Evolutionary conservation across 2,888 invertebrate species (phyloP), one percentile per base, ranked within the genome.

Genomic region (Hipparchia semele): DNA sequence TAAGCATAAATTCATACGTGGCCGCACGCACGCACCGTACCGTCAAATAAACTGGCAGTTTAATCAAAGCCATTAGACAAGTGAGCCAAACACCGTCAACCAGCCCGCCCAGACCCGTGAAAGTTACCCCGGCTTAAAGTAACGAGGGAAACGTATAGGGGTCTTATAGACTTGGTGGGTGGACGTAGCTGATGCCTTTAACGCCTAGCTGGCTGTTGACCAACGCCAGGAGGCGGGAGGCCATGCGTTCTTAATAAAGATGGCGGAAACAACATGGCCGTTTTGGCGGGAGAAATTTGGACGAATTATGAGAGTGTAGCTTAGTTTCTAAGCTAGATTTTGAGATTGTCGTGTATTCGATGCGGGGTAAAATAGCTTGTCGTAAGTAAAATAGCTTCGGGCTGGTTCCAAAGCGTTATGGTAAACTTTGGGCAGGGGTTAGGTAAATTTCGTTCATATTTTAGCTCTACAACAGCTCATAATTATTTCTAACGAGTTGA

Each of bases 1-100:
- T 90, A 89, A 89, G 90, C 91, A 91, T 92, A 92, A 92, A 93
- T 92, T 92, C 90, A 92, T 92, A 91, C 90, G 90, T 91, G 91
- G 91, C 83, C 87, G 88, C 87, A 88, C 87, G 88, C 86, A 90
- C 90, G 90, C 92, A 92, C 86, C 91, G 87, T 90, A 92, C 89
- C 92, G 92, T 92, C 92, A 91, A 92, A 93, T 92, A 93, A 93
- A 92, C 93, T 93, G 93, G 91, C 93, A 92, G 92, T 92, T 92
- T 92, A 93, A 92, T 93, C 92, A 92, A 92, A 92, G 88, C 91
- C 90, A 92, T 92, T 93, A 92, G 93, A 93, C 92, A 91, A 92
- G 91, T 92, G 92, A 92, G 91, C 91, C 91, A 91, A 91, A 90
- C 88, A 87, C 86, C 90, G 84, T 83, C 81, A 79, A 80, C 90